Evolutionary conservation across 2,888 invertebrate species (phyloP).

Genomic region (Lumbricus terrestris): DNA sequence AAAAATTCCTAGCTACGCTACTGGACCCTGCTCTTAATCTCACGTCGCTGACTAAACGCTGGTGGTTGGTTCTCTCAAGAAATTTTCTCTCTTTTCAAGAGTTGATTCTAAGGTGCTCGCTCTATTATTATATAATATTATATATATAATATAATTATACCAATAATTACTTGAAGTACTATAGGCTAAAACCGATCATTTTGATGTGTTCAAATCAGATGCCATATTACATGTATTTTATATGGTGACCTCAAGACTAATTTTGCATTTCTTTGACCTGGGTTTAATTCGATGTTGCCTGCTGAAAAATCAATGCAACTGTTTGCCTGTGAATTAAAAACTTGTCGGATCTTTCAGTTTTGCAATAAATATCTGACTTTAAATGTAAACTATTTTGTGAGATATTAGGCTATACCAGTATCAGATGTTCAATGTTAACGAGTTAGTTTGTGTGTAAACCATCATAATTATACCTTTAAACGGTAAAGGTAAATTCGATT

Average conservation of each 20-base stretch:
- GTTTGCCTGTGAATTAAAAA: not conserved
- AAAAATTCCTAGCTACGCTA: no score
- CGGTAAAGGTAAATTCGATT: no score
- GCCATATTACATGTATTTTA: no score
- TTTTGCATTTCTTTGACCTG: not conserved
- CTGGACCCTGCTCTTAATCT: no score
- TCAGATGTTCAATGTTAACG: not conserved
- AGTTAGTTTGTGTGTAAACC: no score
- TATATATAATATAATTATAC: no score
- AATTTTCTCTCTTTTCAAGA: not conserved
- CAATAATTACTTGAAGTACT: not conserved
- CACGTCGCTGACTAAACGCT: no score
- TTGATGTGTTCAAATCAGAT: not conserved
- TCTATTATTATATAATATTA: no score
- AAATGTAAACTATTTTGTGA: not conserved
- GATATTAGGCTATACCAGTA: no score
- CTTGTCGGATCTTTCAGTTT: not conserved
- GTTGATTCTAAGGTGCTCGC: not conserved
- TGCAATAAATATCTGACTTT: not conserved
- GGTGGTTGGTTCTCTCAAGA: not conserved
- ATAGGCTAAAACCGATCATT: not conserved
- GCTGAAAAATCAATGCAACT: not conserved
- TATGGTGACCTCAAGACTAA: not conserved
- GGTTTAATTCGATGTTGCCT: not conserved
- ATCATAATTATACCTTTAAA: no score